Evolutionary conservation across 2,113 vertebrate genomes (phyloP).

Genomic region (Amphiprion ocellaris): DNA sequence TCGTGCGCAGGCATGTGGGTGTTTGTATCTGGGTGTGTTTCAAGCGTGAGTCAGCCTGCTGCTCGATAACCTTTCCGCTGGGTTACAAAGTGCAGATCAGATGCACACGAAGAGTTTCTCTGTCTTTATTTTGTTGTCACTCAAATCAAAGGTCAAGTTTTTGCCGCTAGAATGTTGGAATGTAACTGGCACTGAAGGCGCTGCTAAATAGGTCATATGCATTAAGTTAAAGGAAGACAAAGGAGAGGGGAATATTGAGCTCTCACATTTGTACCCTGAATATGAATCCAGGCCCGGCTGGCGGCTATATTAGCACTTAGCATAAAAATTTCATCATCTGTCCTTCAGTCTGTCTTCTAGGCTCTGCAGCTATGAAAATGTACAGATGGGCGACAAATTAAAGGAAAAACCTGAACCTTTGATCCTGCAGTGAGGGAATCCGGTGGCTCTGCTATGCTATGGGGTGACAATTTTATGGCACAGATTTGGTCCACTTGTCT

Average conservation of each 20-base stretch:
- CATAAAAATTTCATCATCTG: neutral
- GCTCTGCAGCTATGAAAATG: no score
- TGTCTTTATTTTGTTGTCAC: conserved; percentile 46
- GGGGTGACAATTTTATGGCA: no score
- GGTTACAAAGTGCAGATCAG: conserved; percentile 62
- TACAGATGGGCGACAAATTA: no score
- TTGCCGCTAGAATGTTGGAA: neutral
- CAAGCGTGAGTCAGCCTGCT: conserved; percentile 67
- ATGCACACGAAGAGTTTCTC: conserved; percentile 26
- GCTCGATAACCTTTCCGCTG: conserved; percentile 71
- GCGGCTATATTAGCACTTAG: neutral
- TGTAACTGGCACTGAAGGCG: conserved; percentile 4
- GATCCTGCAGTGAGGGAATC: no score
- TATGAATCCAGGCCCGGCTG: neutral
- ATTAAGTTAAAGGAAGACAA: conserved; percentile 3
- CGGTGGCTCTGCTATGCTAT: no score
- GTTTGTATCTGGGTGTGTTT: conserved; percentile 58
- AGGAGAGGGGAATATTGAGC: neutral
- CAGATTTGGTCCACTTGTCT: no score
- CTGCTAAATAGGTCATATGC: conserved; percentile 8
- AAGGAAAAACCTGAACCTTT: no score
- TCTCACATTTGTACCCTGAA: neutral
- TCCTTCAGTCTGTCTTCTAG: no score
- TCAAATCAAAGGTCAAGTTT: conserved; percentile 69
- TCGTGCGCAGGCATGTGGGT: conserved; percentile 54